These are phyloP conservation scores for Epinephelus lanceolatus DNA, from an alignment of 2,113 vertebrate genomes.

Conservation along the genomic window DNA sequence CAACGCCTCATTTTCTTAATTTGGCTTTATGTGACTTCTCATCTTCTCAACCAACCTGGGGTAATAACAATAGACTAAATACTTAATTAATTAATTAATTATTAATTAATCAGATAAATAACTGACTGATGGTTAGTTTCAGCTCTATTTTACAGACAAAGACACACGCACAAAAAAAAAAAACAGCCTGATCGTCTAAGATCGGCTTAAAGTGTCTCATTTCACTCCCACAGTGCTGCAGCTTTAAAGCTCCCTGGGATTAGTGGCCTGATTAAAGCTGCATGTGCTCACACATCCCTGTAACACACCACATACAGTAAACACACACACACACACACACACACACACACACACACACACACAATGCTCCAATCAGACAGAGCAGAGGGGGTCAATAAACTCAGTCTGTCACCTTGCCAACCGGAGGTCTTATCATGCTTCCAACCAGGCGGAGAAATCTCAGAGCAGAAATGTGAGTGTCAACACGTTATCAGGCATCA, in stretches of 20 bases:
- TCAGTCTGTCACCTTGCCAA: constrained; percentile 72
- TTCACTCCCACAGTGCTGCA: constrained; percentile 59
- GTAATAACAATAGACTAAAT: not conserved
- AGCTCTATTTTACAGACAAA: not conserved
- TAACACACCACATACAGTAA: constrained; percentile 40
- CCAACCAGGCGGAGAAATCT: constrained; percentile 44
- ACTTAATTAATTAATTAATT: too few species aligned
- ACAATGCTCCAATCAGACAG: constrained; percentile 51
- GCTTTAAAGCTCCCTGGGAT: constrained; percentile 54
- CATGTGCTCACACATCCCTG: constrained; percentile 46
- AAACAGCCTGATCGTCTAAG: constrained; percentile 40
- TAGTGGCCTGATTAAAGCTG: constrained; percentile 70
- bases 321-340: constrained; percentile 42
- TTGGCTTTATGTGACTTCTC: not conserved
- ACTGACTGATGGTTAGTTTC: not conserved
- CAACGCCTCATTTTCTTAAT: not conserved
- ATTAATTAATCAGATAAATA: not conserved
- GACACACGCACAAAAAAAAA: not conserved
- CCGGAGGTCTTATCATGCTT: constrained; percentile 51
- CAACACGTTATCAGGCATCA: constrained; percentile 68
- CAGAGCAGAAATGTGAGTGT: constrained; percentile 61
- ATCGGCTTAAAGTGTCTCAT: constrained; percentile 47
- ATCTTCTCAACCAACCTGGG: not conserved
- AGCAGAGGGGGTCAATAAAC: constrained; percentile 55
- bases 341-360: constrained; percentile 30